A percentile compares a stretch with the other conserved stretches of the same genome.
These are phyloP conservation scores for Camelus dromedarius DNA, from an alignment of 2,113 vertebrate genomes.

Conservation along the genomic window DNA sequence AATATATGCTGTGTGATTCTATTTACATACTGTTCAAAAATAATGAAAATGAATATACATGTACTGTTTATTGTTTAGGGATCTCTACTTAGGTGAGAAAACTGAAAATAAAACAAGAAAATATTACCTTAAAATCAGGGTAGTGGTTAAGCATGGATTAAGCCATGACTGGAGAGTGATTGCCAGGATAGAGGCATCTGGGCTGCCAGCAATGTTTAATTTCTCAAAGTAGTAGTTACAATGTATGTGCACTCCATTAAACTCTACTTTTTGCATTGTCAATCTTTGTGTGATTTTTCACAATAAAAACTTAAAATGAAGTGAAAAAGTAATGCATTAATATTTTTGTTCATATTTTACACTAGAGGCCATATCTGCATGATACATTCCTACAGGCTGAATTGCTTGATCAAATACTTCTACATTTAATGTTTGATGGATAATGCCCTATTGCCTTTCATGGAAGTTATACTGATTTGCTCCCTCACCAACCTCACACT, in stretches of 20 bases:
- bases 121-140: neutral
- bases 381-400: neutral
- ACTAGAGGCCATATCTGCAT: neutral
- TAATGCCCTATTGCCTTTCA: neutral
- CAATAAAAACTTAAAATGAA: neutral
- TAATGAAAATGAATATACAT: too few species aligned
- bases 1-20: too few species aligned
- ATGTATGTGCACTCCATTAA: neutral
- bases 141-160: neutral
- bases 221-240: neutral
- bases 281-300: neutral
- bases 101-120: neutral
- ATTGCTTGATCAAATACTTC: neutral
- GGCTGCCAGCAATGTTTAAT: neutral
- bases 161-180: neutral
- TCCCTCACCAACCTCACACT: neutral
- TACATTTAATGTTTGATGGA: neutral
- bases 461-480: neutral
- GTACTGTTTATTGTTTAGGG: neutral
- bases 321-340: neutral
- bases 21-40: too few species aligned
- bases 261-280: neutral
- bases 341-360: neutral
- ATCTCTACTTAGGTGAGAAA: neutral
- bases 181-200: neutral